phyloP scores from a whole-genome alignment of 2,113 vertebrate genomes.

The Edolisoma coerulescens region DNA sequence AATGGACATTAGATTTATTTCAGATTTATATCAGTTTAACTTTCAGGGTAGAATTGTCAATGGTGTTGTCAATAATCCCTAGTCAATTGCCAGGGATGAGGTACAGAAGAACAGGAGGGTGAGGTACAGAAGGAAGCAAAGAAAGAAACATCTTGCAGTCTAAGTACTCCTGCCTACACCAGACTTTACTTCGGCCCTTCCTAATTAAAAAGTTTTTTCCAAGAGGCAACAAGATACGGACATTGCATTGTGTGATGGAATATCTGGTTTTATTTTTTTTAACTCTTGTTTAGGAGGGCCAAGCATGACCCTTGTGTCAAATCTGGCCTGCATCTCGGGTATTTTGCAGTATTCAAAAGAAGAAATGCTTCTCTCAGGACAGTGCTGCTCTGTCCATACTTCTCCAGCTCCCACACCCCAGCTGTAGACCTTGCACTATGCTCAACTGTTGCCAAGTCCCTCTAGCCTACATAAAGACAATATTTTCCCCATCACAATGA shows the following conservation, averaged over 20 bases:
- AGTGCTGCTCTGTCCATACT: neutral
- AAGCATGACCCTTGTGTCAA: neutral
- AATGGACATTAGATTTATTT: neutral
- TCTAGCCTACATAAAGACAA: neutral
- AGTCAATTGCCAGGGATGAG: neutral
- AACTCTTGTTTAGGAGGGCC: neutral
- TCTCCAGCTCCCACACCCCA: neutral
- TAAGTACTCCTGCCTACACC: neutral
- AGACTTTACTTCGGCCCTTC: neutral
- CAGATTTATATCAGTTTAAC: conserved; percentile 16
- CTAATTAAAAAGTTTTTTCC: neutral
- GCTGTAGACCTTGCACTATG: neutral
- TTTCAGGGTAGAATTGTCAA: neutral
- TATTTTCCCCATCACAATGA: neutral
- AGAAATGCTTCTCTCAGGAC: neutral
- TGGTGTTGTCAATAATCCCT: neutral
- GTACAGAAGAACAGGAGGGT: neutral
- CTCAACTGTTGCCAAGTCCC: accelerated
- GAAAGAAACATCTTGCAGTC: neutral
- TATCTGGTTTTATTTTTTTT: neutral
- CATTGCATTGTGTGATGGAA: neutral
- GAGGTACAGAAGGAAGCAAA: neutral
- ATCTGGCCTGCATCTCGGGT: neutral
- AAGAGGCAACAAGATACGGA: neutral
- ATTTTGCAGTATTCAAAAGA: neutral